Evolutionary conservation across 2,113 vertebrate species (phyloP), one percentile per base, ranked within the genome.

Genomic region (Hemichromis elongatus): DNA sequence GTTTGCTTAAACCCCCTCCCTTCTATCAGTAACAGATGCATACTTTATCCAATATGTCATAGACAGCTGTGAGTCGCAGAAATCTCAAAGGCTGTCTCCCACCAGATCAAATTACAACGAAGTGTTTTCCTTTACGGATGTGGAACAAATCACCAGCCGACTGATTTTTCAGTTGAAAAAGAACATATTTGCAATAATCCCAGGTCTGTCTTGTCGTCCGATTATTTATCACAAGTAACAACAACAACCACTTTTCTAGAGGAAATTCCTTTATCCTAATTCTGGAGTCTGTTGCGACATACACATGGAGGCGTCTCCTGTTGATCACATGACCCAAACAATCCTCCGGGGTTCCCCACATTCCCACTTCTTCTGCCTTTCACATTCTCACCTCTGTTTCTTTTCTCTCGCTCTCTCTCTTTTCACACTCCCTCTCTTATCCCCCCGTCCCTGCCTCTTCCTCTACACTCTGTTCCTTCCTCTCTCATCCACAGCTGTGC

Each of bases 211-310:
- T 68, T 10, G 63, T 68, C 63, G 24, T 68, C 26, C 5, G 6
- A 4, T 11, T 0, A 6, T 66, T 45, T 40, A 79, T 77, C 13
- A 35, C 56, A 19, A 68, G 86, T 57, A 84, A 79, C 40, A 83
- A 55, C 78, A 78, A 80, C 81, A 86, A 35, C 16, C 19, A 16
- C 45, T 52, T 40, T 35, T 83, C 54, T 78, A 89, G 45, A 90
- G 90, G 91, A 95, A 93, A 94, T 94, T 90, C 90, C 89, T 81
- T 90, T 81, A 81, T 92, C 88, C 79, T 4, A 63, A 90, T 93
- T 94, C 90, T 79, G 42, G 59, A 90, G 54, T 81, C 28, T 73
- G 82, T 24, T 30, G 18, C 18, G 3, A 42, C 14, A 5, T 52
- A 70, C 61, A 30, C 50, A 30, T 26, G 50, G 42, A 37, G 24